These are phyloP conservation scores for Oscheius sp. DNA, from an alignment of 1,140 invertebrate genomes.

Conservation along the genomic window DNA sequence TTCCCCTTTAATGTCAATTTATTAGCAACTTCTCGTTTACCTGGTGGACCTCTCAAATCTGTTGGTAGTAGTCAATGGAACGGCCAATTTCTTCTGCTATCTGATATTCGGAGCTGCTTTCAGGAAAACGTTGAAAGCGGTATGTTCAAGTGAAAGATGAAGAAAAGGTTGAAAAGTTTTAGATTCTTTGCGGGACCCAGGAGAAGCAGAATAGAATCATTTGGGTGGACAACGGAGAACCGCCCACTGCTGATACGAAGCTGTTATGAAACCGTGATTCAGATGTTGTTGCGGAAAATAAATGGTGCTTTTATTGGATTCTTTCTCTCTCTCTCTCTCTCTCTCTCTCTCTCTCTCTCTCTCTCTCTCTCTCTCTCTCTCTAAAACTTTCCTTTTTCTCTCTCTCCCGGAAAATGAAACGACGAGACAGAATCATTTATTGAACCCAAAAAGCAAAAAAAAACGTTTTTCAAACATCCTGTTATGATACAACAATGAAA, in stretches of 20 bases:
- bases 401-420: too few relatives aligned
- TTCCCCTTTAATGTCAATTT: too few relatives aligned
- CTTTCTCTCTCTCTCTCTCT: too few relatives aligned
- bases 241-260: neutral
- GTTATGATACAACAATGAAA: too few relatives aligned
- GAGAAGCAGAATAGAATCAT: neutral
- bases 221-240: slow-evolving; percentile 1
- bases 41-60: slow-evolving; percentile 59
- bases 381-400: too few relatives aligned
- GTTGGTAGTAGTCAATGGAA: slow-evolving; percentile 59
- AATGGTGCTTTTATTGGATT: too few relatives aligned
- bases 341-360: too few relatives aligned
- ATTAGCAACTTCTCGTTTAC: slow-evolving; percentile 48
- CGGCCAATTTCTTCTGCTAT: slow-evolving; percentile 60
- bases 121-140: slow-evolving; percentile 47
- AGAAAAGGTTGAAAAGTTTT: neutral
- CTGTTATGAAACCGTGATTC: slow-evolving; percentile 1
- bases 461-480: too few relatives aligned
- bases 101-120: slow-evolving; percentile 55
- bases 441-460: too few relatives aligned
- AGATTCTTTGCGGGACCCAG: neutral
- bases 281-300: too few relatives aligned
- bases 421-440: too few relatives aligned
- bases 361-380: too few relatives aligned
- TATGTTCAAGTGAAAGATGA: neutral